Evolutionary conservation across 2,888 invertebrate genomes (phyloP), one percentile per base, ranked within the genome.

Genomic region (Choristoneura rosaceana): DNA sequence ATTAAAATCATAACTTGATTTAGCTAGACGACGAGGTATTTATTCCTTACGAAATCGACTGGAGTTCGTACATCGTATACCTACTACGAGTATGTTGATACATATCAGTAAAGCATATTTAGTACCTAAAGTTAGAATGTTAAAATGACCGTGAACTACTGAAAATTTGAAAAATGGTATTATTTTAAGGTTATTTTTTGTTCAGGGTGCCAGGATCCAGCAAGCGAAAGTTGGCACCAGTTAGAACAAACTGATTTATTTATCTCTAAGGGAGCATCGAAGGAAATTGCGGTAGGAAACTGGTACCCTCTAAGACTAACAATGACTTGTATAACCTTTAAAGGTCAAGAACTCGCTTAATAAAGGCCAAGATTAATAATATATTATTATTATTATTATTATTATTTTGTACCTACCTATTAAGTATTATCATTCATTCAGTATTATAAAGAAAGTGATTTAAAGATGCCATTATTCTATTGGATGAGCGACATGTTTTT

Each of bases 301-400:
- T 34, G n/a, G 3, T 15, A 17, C 14, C 14, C 17, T 41, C 38
- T 52, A 14, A 5, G 2, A 38, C 38, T 55, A 38, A 25, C n/a
- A 55, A 66, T 55, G 17, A n/a, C 55, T n/a, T 65, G 38, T 52
- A 43, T 55, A 55, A 25, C n/a, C 25, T 43, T 41, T 65, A 66
- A 55, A 66, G 15, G 41, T 12, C 55, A 66, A 66, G 14, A 50
- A 12, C 55, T 52, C 25, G 14, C 25, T 14, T 45, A 43, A 55
- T 55, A 66, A 17, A 55, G 41, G 17, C 52, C 14, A 15, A 38
- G 34, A 3, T n/a, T 15, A 14, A 50, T 25, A 45, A 43, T 12
- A 15, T 41, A 52, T 52, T 65, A 15, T 65, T 65, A 15, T 52
- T 52, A 43, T 41, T 61, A 41, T 38, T 34, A 7, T 60, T 52